Evolutionary conservation across 2,113 vertebrate species (phyloP), one percentile per base, ranked within the genome.

Genomic region (Speoplatyrhinus poulsoni): DNA sequence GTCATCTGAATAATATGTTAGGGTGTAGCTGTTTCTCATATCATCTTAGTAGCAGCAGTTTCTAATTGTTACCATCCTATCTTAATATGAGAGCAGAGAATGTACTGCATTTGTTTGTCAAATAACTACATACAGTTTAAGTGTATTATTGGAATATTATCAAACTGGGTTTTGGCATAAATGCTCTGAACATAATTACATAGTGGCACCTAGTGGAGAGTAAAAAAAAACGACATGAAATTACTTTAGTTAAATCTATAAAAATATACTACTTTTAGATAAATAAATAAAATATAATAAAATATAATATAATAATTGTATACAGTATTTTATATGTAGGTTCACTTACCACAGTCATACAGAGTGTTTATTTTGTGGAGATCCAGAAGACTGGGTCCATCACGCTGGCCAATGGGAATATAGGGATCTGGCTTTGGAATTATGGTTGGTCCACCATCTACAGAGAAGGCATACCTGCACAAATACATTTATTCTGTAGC

Each of bases 321-420:
- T 26, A 26, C 26, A 3, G 26, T 26, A 26, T 26, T 26, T 26
- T 26, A 26, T 3, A 26, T 75, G 9, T 58, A 3, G 58, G 15
- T 70, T 76, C n/a, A 83, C 84, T 74, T 75, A 94, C 94, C 91
- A 61, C 94, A 95, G 32, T 90, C 80, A 79, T 95, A 95, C 0
- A 95, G 90, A 65, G 84, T 85, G 60, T 95, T 95, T 76, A 94
- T 93, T 85, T 94, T 95, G 71, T 92, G 92, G 60, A 94, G 86
- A 1, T 95, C 94, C 62, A 93, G 72, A 16, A 78, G 72, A 74
- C 94, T 95, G 26, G 94, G 87, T 62, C 93, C 94, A 53, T 93
- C 91, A 65, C 93, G 83, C 72, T 95, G 94, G 60, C 93, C 94
- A 67, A 94, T 93, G 12, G 80, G 91, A 68, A 93, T 83, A 50